These are phyloP conservation scores for Ceryle rudis DNA, from an alignment of 2,797 vertebrate species.

Conservation along the genomic window DNA sequence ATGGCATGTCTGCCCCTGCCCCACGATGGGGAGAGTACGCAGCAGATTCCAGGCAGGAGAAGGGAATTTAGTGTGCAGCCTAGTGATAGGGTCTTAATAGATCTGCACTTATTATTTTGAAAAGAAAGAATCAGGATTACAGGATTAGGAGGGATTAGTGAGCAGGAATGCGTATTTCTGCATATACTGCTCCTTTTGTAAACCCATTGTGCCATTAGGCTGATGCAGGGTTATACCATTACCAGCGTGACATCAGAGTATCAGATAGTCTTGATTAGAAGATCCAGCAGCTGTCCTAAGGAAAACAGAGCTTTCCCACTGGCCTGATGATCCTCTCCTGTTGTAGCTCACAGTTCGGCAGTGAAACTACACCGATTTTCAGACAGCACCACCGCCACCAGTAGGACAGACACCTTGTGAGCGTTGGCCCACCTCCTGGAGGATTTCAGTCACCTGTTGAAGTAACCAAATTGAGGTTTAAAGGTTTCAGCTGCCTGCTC, in stretches of 20 bases:
- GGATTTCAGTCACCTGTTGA: not conserved
- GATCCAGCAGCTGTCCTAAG: not conserved
- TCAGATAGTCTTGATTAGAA: slow-evolving; percentile 28
- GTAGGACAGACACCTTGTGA: not conserved
- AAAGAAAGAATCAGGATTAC: slow-evolving; percentile 61
- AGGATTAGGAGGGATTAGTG: slow-evolving; percentile 59
- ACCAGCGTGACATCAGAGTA: slow-evolving; percentile 36
- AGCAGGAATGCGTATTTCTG: slow-evolving; percentile 14
- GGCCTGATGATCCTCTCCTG: not conserved
- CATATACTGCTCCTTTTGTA: slow-evolving; percentile 40
- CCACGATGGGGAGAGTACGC: rapidly evolving
- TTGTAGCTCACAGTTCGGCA: not conserved
- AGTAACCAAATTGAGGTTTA: not conserved
- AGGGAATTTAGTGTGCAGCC: not conserved
- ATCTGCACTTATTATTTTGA: slow-evolving; percentile 48
- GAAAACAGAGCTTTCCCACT: not conserved
- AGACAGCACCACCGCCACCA: not conserved
- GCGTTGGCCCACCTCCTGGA: not conserved
- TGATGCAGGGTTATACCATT: slow-evolving; percentile 20
- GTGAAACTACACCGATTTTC: not conserved
- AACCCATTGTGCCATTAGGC: slow-evolving; percentile 46
- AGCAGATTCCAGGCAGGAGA: not conserved
- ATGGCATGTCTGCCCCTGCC: not conserved
- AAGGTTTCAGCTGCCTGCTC: not conserved
- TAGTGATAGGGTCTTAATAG: slow-evolving; percentile 32